phyloP scores from a whole-genome alignment of 1,140 invertebrate genomes.

The Orius insidiosus region DNA sequence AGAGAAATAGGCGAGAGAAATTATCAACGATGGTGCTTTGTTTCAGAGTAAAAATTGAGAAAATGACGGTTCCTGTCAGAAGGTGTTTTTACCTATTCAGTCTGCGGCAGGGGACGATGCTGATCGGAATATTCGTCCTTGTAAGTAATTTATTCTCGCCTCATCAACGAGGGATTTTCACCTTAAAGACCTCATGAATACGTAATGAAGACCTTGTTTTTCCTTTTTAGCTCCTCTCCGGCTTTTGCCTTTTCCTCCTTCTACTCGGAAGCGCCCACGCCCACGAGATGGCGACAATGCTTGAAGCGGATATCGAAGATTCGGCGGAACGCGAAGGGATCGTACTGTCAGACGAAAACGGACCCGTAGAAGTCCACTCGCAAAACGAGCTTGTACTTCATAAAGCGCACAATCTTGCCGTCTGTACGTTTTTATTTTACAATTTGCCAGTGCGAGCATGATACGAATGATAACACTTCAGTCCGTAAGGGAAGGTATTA shows the following conservation, averaged over 20 bases:
- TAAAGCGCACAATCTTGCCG: conserved; percentile 28
- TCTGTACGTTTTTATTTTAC: conserved; percentile 10
- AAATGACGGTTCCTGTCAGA: conserved; percentile 17
- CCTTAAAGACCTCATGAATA: background rate
- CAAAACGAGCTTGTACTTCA: conserved; percentile 27
- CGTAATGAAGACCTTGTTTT: background rate
- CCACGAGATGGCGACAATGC: conserved; percentile 29
- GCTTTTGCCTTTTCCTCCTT: conserved; percentile 29
- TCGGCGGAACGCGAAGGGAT: conserved; percentile 16
- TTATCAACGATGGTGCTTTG: too few species aligned
- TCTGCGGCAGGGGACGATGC: conserved; percentile 30
- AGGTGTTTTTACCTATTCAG: conserved; percentile 28
- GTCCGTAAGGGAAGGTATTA: too few species aligned
- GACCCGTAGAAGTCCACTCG: conserved; percentile 17
- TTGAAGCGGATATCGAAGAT: conserved; percentile 27
- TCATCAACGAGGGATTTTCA: background rate
- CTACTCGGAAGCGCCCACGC: conserved; percentile 28
- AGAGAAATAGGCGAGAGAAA: too few species aligned
- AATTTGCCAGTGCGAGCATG: too few species aligned
- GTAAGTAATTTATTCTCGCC: conserved; percentile 22
- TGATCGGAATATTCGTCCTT: conserved; percentile 31
- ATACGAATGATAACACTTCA: too few species aligned
- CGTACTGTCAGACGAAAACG: conserved; percentile 22
- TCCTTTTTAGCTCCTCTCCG: conserved; percentile 26
- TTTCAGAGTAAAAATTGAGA: background rate